These are phyloP conservation scores for Clupea harengus DNA, from an alignment of 2,113 vertebrate species.

Conservation along the genomic window DNA sequence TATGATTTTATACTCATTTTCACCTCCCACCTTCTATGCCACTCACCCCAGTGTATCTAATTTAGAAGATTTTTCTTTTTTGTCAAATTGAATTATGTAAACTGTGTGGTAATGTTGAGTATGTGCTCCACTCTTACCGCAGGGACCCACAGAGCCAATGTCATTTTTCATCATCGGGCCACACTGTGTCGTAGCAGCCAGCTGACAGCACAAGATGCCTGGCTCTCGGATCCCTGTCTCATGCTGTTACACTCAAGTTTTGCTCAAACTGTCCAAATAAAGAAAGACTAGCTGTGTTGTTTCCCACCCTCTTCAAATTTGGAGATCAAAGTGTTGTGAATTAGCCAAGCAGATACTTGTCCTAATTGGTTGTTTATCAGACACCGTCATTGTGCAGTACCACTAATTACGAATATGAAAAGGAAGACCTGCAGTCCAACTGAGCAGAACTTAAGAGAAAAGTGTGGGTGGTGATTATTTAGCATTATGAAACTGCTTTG, in stretches of 20 bases:
- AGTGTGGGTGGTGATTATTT: not conserved
- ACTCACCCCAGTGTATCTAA: too few species aligned
- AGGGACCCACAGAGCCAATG: not conserved
- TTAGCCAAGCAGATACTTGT: not conserved
- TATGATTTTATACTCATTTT: too few species aligned
- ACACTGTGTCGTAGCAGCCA: not conserved
- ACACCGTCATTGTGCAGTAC: not conserved
- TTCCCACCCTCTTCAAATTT: not conserved
- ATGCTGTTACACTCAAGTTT: not conserved
- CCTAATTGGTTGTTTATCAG: constrained; percentile 5
- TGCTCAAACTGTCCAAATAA: not conserved
- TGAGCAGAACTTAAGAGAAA: not conserved
- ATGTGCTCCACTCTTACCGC: constrained; percentile 3
- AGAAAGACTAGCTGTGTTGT: not conserved
- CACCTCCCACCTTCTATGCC: too few species aligned
- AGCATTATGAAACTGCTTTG: not conserved
- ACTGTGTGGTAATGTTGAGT: constrained; percentile 26
- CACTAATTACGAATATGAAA: not conserved
- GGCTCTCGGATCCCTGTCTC: not conserved
- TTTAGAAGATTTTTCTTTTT: constrained; percentile 40
- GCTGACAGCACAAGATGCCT: not conserved
- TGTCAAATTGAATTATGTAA: constrained; percentile 40
- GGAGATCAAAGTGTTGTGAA: not conserved
- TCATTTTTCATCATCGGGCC: not conserved
- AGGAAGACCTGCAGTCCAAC: not conserved